Evolutionary conservation across 2,888 invertebrate genomes (phyloP), one percentile per base, ranked within the genome.

Genomic region (Drosophila borborema): DNA sequence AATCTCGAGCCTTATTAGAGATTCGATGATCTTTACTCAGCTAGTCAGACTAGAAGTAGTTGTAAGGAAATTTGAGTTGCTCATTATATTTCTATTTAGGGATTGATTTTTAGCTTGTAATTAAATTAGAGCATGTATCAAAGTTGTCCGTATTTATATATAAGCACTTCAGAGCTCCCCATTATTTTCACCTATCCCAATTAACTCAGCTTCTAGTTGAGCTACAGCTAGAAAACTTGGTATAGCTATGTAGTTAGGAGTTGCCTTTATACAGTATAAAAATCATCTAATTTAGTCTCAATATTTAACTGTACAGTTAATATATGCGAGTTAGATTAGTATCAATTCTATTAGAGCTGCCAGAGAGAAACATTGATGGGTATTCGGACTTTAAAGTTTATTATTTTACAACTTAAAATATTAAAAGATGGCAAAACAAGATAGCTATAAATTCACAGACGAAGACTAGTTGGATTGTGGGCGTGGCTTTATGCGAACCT

Each of bases 401-500:
- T 51, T 51, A 51, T 36, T 36, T 34, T 36, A 36, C 34, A 51
- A 36, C 3, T 51, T 51, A 51, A 7, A 8, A 12, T 34, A 18
- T 18, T 34, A 34, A 2, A 18, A 12, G 14, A 51, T 8, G 9
- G 3, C 9, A 16, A 38, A 34, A 23, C 14, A 53, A 40, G 2
- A 12, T 18, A 16, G 18, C n/a, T 28, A 40, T 40, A 40, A 1
- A 36, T 58, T n/a, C 10, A 2, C n/a, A 23, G 2, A 20, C 16
- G 3, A 34, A 7, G 16, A 16, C 41, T 55, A 55, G n/a, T 18
- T 55, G 45, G 34, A 6, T 23, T 51, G 51, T 18, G 51, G 53
- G 8, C 92, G 86, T 34, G 86, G 75, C 48, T 79, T 80, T 10
- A 93, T 73, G 76, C 86, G 90, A 16, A 93, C 82, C 38, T 81